Percentiles rank a stretch among this genome's conserved stretches.
Evolutionary conservation across 2,797 vertebrate genomes (phyloP).

Genomic region (Rhabdophis nuchalis): DNA sequence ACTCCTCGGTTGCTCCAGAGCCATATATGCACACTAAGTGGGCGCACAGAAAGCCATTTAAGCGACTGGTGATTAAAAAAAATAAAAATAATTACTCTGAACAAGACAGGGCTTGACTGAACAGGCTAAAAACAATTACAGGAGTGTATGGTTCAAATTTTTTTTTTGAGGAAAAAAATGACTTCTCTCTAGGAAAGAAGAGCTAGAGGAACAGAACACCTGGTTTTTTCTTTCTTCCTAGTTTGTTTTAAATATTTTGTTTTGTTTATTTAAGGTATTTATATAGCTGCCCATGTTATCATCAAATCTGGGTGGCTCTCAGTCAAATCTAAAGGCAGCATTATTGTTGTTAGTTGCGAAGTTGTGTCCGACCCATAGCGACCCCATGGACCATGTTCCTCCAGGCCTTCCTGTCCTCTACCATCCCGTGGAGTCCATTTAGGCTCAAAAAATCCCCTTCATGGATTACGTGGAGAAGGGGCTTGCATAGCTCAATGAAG

Average conservation of each 20-base stretch:
- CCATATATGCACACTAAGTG: constrained; percentile 57
- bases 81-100: constrained; percentile 65
- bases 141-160: not conserved
- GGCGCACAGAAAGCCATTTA: constrained; percentile 64
- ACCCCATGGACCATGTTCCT: too few relatives aligned
- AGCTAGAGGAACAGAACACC: not conserved
- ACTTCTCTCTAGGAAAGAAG: not conserved
- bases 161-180: not conserved
- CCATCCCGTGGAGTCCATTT: too few relatives aligned
- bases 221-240: not conserved
- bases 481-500: too few relatives aligned
- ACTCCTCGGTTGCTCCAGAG: constrained; percentile 57
- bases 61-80: constrained; percentile 66
- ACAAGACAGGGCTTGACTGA: constrained; percentile 57
- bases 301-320: not conserved
- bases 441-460: too few relatives aligned
- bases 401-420: too few relatives aligned
- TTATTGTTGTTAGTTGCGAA: too few relatives aligned
- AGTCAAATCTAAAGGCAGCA: not conserved
- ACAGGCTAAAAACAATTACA: constrained; percentile 36
- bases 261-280: not conserved
- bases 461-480: too few relatives aligned
- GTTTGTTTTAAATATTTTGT: not conserved
- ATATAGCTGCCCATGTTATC: not conserved
- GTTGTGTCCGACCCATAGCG: too few relatives aligned